Percentiles rank a stretch among this genome's conserved stretches.
phyloP scores from a whole-genome alignment of 1,140 invertebrate genomes.

The Marisa cornuarietis region DNA sequence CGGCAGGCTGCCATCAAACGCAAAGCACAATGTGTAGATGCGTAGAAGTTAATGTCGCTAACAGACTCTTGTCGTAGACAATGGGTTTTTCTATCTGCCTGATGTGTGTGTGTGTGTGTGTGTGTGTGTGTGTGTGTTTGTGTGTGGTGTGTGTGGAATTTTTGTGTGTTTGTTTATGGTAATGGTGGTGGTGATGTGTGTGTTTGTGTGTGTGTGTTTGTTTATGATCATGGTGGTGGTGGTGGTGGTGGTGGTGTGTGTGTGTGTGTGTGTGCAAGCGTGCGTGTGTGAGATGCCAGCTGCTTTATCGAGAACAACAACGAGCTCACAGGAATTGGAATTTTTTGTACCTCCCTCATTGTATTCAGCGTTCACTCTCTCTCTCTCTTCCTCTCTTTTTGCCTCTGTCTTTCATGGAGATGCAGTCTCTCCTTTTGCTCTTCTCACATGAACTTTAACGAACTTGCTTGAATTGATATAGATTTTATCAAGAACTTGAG shows the following conservation, averaged over 20 bases:
- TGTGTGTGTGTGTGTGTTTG: no score
- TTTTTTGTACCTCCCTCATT: neutral
- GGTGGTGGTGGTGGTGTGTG: no score
- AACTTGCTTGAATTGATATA: no score
- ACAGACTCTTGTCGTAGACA: no score
- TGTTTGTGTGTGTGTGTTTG: neutral
- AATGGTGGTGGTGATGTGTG: no score
- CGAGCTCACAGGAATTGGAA: neutral
- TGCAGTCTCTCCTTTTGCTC: neutral
- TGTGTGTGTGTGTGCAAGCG: no score
- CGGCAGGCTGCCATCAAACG: no score
- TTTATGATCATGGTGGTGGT: neutral
- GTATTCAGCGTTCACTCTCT: neutral
- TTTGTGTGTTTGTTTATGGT: neutral
- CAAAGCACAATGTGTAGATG: no score
- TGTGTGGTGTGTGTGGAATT: neutral
- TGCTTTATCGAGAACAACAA: neutral
- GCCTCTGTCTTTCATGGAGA: neutral
- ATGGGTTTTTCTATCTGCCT: no score
- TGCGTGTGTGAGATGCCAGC: neutral
- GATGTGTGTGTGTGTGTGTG: neutral
- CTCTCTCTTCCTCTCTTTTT: conserved; percentile 1
- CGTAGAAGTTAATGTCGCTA: no score
- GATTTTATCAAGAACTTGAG: no score
- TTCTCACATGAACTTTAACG: neutral